phyloP scores from a whole-genome alignment of 2,888 invertebrate genomes.

The Brachypterus glaber region DNA sequence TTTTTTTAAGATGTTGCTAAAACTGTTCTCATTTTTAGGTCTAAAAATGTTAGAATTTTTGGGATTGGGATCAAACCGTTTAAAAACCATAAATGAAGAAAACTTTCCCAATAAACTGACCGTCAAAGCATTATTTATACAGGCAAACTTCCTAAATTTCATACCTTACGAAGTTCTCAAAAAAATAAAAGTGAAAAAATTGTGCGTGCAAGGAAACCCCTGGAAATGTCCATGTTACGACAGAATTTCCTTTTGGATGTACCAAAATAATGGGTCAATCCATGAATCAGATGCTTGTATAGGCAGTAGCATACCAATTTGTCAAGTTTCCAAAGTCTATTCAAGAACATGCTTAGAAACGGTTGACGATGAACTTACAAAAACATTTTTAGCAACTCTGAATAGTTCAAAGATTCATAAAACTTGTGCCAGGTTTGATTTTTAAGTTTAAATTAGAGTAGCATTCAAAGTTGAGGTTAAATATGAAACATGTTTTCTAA shows the following conservation, averaged over 20 bases:
- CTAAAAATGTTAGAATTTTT: neutral
- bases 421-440: too few relatives aligned
- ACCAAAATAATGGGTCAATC: neutral
- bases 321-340: constrained; percentile 1
- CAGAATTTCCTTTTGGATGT: neutral
- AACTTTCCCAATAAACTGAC: neutral
- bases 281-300: neutral
- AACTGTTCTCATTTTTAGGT: neutral
- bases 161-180: neutral
- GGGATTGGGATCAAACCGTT: neutral
- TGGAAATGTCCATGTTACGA: neutral
- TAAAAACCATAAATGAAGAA: neutral
- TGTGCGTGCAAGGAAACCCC: neutral
- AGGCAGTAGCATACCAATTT: constrained; percentile 5
- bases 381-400: constrained; percentile 1
- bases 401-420: too few relatives aligned
- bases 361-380: constrained; percentile 6
- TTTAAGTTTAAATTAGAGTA: too few relatives aligned
- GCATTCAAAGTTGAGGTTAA: too few relatives aligned
- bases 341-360: constrained; percentile 5
- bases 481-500: too few relatives aligned
- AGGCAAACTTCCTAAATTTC: neutral
- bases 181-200: neutral
- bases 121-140: neutral
- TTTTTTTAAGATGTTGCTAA: too few relatives aligned